These are phyloP conservation scores for Leucoma salicis DNA, from an alignment of 2,888 invertebrate species.

Conservation along the genomic window DNA sequence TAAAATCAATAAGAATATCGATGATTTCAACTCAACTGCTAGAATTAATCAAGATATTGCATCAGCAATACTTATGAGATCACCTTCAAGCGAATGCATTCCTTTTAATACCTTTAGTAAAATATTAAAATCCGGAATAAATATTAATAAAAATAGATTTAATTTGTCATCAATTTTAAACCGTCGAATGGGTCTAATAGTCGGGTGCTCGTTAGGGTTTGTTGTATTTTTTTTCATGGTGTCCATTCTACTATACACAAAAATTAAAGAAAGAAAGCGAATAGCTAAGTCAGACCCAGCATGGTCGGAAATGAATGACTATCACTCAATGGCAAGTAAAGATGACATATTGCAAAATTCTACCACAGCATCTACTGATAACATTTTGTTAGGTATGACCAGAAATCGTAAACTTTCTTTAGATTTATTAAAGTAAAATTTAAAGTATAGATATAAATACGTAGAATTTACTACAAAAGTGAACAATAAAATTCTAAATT, in stretches of 20 bases:
- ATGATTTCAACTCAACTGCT: slow-evolving; percentile 49
- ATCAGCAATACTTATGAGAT: slow-evolving; percentile 59
- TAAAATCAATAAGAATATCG: slow-evolving; percentile 47
- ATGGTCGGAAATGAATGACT: slow-evolving; percentile 77
- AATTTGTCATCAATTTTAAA: slow-evolving; percentile 60
- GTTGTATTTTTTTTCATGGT: slow-evolving; percentile 76
- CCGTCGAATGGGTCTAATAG: slow-evolving; percentile 71
- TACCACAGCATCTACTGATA: slow-evolving; percentile 73
- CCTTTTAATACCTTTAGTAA: slow-evolving; percentile 69
- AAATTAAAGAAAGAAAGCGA: slow-evolving; percentile 73
- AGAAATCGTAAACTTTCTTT: slow-evolving; percentile 62
- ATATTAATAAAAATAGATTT: slow-evolving; percentile 43
- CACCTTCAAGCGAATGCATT: slow-evolving; percentile 72
- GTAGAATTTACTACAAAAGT: slow-evolving; percentile 40
- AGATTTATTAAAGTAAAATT: slow-evolving; percentile 46
- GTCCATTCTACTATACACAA: slow-evolving; percentile 68
- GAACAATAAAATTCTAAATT: slow-evolving; percentile 42
- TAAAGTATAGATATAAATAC: slow-evolving; percentile 29
- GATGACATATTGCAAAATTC: slow-evolving; percentile 72
- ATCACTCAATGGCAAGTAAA: slow-evolving; percentile 74
- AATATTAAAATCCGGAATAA: slow-evolving; percentile 39
- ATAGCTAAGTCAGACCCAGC: slow-evolving; percentile 73
- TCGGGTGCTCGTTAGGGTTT: slow-evolving; percentile 71
- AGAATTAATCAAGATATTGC: slow-evolving; percentile 62
- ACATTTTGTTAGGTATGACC: slow-evolving; percentile 73